Conservation (phyloP, 2,797 vertebrate species). For the Cephalopachus bancanus region DNA sequence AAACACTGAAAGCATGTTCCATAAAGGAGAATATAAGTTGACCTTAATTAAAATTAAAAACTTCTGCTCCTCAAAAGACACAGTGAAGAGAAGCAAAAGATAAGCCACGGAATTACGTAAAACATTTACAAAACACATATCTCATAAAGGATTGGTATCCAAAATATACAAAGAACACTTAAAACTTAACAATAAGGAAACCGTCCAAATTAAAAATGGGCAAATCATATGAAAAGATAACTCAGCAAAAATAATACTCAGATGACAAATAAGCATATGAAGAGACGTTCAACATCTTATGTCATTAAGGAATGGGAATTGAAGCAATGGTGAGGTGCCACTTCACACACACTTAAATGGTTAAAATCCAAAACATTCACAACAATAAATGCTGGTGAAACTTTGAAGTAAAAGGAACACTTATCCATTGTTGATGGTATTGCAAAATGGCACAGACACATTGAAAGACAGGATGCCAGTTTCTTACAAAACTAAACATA, state of each 20-base stretch:
- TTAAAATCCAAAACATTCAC: neutral
- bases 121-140: neutral
- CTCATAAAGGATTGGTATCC: neutral
- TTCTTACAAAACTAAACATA: neutral
- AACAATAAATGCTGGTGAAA: neutral
- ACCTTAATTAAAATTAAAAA: neutral
- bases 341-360: neutral
- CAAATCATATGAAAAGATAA: neutral
- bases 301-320: neutral
- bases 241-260: neutral
- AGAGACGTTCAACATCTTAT: neutral
- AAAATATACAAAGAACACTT: neutral
- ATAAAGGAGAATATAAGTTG: constrained; percentile 5
- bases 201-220: neutral
- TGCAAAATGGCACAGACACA: neutral
- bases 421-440: neutral
- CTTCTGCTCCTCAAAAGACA: neutral
- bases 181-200: neutral
- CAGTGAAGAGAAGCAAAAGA: neutral
- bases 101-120: neutral
- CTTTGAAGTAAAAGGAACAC: neutral
- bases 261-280: neutral
- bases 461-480: neutral
- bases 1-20: neutral
- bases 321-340: neutral